Base-by-base conservation (phyloP, 2,113 vertebrate genomes). In the Planiliza haematocheilus region DNA sequence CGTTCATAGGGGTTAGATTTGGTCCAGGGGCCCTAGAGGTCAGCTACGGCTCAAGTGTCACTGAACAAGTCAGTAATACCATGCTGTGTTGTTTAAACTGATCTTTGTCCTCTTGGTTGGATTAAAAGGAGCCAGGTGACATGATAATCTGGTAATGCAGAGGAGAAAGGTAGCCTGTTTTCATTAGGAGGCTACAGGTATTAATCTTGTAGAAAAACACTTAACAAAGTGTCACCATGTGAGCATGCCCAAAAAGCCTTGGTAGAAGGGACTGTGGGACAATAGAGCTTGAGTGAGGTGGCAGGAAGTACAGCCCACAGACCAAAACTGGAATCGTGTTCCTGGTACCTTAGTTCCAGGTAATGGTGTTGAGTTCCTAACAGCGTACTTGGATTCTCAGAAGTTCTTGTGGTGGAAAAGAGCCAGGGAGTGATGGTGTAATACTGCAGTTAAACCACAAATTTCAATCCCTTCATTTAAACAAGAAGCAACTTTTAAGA, bases 1-100 rank as follows among this genome's bases (percentile, higher is more conserved):
- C 64, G 70, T 86, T 87, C 85, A 86, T 55, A 77, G 20, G 74
- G 74, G 68, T 85, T 70, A 83, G 68, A 77, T 80, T 85, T 82
- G 61, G 52, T 53, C 55, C 58, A 49, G 64, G 66, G 69, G 64
- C 45, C 67, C 49, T 17, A n/a, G 52, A 67, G 82, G 79, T 89
- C 82, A 80, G 80, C 78, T 78, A 52, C 71, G 51, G 37, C 74
- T 71, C 38, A 67, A 12, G 74, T 82, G 58, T 84, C 78, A 86
- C 39, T 39, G 64, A 85, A 20, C 52, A 83, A 77, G 17, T 66
- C 64, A 20, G 43, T 74, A 84, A 88, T 87, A 68, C 38, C 1
- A 9, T 45, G 8, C 20, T 38, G 12, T n/a, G 18, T 24, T 42
- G 58, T 43, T 81, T 62, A 76, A 80, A 80, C 52, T 73, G 30